Conservation (phyloP, 2,888 invertebrate genomes). For the Eutolmus rufibarbis region DNA sequence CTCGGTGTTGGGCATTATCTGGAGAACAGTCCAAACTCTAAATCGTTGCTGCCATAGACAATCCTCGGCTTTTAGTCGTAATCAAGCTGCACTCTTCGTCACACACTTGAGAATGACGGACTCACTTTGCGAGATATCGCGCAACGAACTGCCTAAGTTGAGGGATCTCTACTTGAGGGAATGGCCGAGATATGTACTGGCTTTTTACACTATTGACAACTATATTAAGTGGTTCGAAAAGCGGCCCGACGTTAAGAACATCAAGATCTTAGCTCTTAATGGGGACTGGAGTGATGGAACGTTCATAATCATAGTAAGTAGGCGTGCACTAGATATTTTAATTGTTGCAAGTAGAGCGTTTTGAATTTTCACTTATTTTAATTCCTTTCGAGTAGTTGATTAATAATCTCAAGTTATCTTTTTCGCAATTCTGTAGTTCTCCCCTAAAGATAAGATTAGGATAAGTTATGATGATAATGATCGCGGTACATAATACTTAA, state of each 20-base stretch:
- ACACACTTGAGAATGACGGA: background rate
- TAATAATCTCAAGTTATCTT: background rate
- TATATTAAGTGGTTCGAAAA: conserved; percentile 53
- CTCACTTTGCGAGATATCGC: conserved; percentile 47
- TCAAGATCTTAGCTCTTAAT: conserved; percentile 54
- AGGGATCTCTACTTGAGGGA: conserved; percentile 48
- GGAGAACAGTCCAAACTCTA: background rate
- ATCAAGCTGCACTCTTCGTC: background rate
- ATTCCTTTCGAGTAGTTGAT: background rate
- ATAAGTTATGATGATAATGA: background rate
- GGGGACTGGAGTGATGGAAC: conserved; percentile 59
- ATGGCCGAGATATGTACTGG: conserved; percentile 48
- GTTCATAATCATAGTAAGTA: conserved; percentile 55
- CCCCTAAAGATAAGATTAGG: background rate
- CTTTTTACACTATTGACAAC: conserved; percentile 49
- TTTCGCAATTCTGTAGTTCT: background rate
- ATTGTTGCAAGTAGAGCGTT: background rate
- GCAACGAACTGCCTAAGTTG: conserved; percentile 45
- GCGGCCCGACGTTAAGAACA: conserved; percentile 48
- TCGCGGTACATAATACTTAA: background rate
- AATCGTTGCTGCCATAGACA: background rate
- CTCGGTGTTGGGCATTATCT: background rate
- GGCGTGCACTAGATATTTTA: background rate
- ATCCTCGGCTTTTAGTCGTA: background rate
- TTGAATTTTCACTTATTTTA: background rate